Evolutionary conservation across 2,113 vertebrate genomes (phyloP).

Genomic region (Arenaria interpres): DNA sequence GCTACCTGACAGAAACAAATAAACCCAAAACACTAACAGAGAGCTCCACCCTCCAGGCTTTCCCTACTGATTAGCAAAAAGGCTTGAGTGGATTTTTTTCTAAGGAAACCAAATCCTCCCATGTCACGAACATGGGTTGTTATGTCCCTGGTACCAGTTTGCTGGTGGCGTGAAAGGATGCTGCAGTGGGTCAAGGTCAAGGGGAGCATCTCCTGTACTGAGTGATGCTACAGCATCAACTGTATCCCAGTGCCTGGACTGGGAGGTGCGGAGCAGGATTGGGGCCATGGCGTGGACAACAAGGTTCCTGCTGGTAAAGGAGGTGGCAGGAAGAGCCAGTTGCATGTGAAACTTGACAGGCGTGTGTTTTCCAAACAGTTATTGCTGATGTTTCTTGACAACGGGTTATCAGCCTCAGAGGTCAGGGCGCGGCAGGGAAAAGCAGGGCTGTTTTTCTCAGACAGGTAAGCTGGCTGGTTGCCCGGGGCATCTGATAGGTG

Average conservation of each 20-base stretch:
- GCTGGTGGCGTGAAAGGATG: background rate
- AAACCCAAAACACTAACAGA: background rate
- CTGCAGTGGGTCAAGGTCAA: background rate
- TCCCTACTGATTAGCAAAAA: background rate
- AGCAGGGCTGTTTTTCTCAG: constrained; percentile 50
- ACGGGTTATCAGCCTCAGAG: background rate
- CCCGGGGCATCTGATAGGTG: background rate
- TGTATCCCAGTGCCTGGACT: accelerated
- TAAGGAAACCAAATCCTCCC: background rate
- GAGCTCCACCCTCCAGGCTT: background rate
- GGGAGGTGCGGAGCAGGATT: background rate
- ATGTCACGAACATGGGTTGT: background rate
- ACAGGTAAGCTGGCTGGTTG: constrained; percentile 49
- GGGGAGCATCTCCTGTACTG: background rate
- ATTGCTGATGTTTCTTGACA: constrained; percentile 1
- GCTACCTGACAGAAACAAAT: background rate
- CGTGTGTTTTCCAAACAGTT: constrained; percentile 34
- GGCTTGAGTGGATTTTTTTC: background rate
- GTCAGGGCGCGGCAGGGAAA: constrained; percentile 9
- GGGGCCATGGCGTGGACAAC: accelerated
- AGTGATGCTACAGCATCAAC: background rate
- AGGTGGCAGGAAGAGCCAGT: background rate
- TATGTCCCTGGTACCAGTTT: background rate
- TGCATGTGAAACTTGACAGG: background rate
- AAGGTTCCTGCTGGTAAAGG: background rate